Evolutionary conservation across 2,113 vertebrate genomes (phyloP), one percentile per base, ranked within the genome.

Genomic region (Actinemys pallida): DNA sequence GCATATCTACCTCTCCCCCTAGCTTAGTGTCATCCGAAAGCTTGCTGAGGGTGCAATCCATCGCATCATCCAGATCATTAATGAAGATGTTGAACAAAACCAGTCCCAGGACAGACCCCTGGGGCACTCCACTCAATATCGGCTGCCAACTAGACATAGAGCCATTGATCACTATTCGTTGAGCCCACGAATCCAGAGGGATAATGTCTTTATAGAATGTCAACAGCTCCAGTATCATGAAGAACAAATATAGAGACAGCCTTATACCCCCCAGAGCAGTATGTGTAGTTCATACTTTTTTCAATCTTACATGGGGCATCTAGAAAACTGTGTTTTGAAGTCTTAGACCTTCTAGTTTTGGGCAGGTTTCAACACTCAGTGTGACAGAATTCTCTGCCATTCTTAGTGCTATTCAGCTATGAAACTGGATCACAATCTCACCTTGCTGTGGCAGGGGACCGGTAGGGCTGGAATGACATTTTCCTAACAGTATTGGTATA

Each of bases 381-480:
- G 1, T 39, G 78, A 39, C 39, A 14, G 3, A 0, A 2, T 57
- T 72, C 20, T n/a, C 82, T 6, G 1, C 1, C 39, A 42, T 0
- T 1, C 53, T 42, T 81, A 9, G 29, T 81, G 29, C 53, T 54
- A 2, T 47, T 49, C 4, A 1, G 25, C 10, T 35, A 5, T 20
- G 72, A 56, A 53, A 24, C 5, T 5, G 50, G 84, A 80, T 69
- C 42, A 0, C 72, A 59, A 49, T 59, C 88, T 88, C 31, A 10
- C 24, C 25, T 4, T 16, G 45, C 81, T 78, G 45, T 47, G 79
- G 9, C 1, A 29, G 24, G n/a, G n/a, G 12, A 81, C 3, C 42
- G 50, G 45, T 20, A 57, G 31, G 50, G 6, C 2, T 25, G 45
- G 56, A 84, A 22, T 39, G 6, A 20, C 19, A 75, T 19, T 59